Base-by-base conservation (phyloP, 2,797 vertebrate genomes). In the Coreius guichenoti region DNA sequence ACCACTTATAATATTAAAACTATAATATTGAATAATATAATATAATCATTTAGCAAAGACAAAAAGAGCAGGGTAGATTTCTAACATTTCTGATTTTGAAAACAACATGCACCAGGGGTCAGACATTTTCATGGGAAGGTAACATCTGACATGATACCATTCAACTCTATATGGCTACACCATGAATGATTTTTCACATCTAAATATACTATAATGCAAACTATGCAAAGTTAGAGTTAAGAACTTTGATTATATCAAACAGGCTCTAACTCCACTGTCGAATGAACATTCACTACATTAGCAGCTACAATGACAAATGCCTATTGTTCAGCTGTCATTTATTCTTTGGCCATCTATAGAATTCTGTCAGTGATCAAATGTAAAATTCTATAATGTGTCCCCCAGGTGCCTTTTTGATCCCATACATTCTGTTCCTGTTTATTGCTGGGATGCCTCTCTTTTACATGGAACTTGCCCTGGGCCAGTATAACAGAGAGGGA, bases 371-470 rank as follows among this genome's bases (percentile, higher is more conserved):
- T 9, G 1, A 63, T 11, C 21, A 69, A 63, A 58, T 47, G 39
- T 74, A 51, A 85, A 80, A 49, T 7, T 39, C 16, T 47, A 13
- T 47, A 78, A 78, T 21, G 75, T 84, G 19, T 72, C 74, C 84
- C 91, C 21, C 92, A 98, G 98, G 98, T 92, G 98, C 98, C 93
- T 99, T 99, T 93, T 95, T 99, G 93, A 99, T 99, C 91, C 98
- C 98, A 1, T 99, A 99, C 88, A 95, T 96, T 68, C 95, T 98
- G 75, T 99, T 99, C 93, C 92, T 99, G 93, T 95, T 99, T 89
- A 99, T 99, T 81, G 98, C 98, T 78, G 98, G 98, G 89, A 99
- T 99, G 98, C 98, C 98, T 11, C 92, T 99, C 82, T 99, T 99
- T 94, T 99, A 99, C 91, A 99, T 99, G 98, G 98, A 99, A 92